Evolutionary conservation across 2,888 invertebrate genomes (phyloP), one percentile per base, ranked within the genome.

Genomic region (Hypselothyrea guttata): DNA sequence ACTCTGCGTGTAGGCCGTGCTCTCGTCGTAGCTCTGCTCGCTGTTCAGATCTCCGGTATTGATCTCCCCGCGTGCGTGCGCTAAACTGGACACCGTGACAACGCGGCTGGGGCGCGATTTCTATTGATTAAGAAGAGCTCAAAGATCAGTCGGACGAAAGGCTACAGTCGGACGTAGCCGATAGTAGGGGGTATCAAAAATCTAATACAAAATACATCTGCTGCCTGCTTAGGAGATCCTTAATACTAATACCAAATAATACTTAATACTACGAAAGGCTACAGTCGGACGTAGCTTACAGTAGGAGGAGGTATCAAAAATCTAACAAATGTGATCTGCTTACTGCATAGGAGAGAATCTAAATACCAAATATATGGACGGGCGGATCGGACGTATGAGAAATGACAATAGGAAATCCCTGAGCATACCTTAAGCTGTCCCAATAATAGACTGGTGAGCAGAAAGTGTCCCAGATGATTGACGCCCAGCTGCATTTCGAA

Each of bases 401-500:
- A n/a, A n/a, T n/a, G n/a, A n/a, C n/a, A n/a, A n/a, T n/a, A n/a
- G n/a, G n/a, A n/a, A n/a, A n/a, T n/a, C n/a, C n/a, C n/a, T 4
- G 22, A 4, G 5, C 22, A 22, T 22, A 86, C 86, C 64, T 87
- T 88, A 9, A 95, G 88, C 34, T 90, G 88, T 9, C 93, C 93
- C 12, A 94, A 74, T 0, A 93, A 85, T 1, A 93, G 86, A 33
- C 93, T 85, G 0, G 93, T 93, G 0, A 94, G 87, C 8, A 93
- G 86, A 55, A 93, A 93, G 65, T 93, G 93, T 0, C 92, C 93
- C 54, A 93, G 89, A 87, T 94, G 92, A 86, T 94, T 94, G 1
- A 92, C 92, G 8, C 92, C 94, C 7, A 94, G 89, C 66, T 94
- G 94, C 42, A 90, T 42, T n/a, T 42, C 42, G 30, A 42, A 42